Percentiles rank a stretch among this genome's conserved stretches.
Conservation (phyloP, 2,888 invertebrate species). For the Noctua janthe region DNA sequence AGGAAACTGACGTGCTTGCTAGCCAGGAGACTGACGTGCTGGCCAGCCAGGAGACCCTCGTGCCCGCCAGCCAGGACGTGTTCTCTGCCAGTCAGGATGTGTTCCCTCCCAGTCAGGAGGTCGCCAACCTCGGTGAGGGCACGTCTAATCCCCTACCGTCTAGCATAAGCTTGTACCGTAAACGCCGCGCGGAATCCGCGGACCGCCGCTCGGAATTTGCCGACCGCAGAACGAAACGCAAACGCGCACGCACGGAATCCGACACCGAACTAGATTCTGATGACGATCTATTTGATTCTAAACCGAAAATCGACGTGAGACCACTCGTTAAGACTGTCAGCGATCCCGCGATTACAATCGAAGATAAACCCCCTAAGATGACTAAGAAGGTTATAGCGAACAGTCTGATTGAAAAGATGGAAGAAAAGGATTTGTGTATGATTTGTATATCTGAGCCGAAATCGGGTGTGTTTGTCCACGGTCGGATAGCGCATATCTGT, state of each 20-base stretch:
- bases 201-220: constrained; percentile 77
- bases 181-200: constrained; percentile 77
- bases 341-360: constrained; percentile 83
- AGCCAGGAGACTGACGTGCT: constrained; percentile 7
- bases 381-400: constrained; percentile 75
- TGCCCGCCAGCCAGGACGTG: constrained; percentile 63
- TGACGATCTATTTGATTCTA: constrained; percentile 46
- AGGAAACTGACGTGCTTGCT: constrained; percentile 70
- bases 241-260: constrained; percentile 68
- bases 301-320: constrained; percentile 66
- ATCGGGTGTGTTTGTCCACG: constrained; percentile 93
- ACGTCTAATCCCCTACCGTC: constrained; percentile 20
- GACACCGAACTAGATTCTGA: constrained; percentile 71
- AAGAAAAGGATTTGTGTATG: constrained; percentile 88
- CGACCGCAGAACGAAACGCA: constrained; percentile 75
- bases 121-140: constrained; percentile 65
- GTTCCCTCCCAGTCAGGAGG: constrained; percentile 54
- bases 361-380: constrained; percentile 66
- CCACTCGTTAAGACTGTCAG: constrained; percentile 84
- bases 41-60: constrained; percentile 22
- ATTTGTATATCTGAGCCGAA: constrained; percentile 91
- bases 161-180: constrained; percentile 55
- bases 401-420: constrained; percentile 75
- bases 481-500: constrained; percentile 92
- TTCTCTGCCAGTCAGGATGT: constrained; percentile 66